These are phyloP conservation scores for Erebia ligea DNA, from an alignment of 2,888 invertebrate genomes.

Conservation along the genomic window DNA sequence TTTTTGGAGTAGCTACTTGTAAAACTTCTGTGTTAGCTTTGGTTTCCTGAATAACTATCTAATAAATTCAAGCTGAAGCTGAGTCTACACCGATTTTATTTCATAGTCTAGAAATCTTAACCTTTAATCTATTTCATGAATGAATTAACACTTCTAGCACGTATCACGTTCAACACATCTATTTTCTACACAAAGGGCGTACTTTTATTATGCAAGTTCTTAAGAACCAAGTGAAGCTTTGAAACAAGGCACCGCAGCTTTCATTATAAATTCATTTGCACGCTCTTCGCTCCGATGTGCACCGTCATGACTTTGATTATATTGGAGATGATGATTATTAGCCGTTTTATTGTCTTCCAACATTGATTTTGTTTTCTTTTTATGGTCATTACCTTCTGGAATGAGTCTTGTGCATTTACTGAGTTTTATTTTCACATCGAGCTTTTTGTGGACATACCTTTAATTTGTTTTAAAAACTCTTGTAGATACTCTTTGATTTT, in stretches of 20 bases:
- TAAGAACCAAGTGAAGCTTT: constrained; percentile 26
- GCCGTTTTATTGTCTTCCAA: constrained; percentile 67
- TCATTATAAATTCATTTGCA: constrained; percentile 75
- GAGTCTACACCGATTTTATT: no score
- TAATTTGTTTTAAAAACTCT: constrained; percentile 26
- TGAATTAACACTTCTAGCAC: neutral
- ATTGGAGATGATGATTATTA: constrained; percentile 64
- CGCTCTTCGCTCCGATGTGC: constrained; percentile 55
- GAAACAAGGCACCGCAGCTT: constrained; percentile 45
- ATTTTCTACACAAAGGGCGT: constrained; percentile 23
- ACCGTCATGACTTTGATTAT: constrained; percentile 72
- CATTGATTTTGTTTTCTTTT: constrained; percentile 64
- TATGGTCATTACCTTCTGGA: constrained; percentile 49
- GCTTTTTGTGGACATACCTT: constrained; percentile 25
- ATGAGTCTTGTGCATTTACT: constrained; percentile 32
- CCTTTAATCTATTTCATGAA: neutral
- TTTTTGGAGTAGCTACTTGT: neutral
- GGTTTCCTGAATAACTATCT: neutral
- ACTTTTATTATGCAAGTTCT: constrained; percentile 28
- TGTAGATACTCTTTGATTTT: constrained; percentile 6
- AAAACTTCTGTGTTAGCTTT: neutral
- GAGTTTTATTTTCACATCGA: constrained; percentile 31
- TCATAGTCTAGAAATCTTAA: no score
- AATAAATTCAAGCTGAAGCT: no score
- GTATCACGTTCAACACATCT: constrained; percentile 8